Evolutionary conservation across 1,140 invertebrate genomes (phyloP).

Genomic region (Protaetia brevitarsis): DNA sequence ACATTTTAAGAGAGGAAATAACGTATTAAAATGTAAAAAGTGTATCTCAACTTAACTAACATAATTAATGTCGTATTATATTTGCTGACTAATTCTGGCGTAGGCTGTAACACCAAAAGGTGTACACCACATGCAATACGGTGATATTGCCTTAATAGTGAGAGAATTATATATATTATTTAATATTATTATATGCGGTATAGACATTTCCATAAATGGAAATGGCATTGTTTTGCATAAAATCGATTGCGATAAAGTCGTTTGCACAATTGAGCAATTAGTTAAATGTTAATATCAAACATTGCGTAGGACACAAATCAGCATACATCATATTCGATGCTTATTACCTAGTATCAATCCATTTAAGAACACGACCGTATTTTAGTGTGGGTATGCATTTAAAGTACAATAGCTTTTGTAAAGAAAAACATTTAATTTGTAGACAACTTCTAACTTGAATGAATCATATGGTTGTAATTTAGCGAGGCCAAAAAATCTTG

Average conservation of each 20-base stretch:
- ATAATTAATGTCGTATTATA: neutral
- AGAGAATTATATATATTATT: neutral
- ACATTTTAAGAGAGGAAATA: conserved; percentile 17
- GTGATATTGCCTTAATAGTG: neutral
- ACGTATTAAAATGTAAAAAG: neutral
- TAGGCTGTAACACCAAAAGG: neutral
- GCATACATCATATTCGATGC: neutral
- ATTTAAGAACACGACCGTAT: too few species aligned
- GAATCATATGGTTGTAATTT: too few species aligned
- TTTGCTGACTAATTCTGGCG: conserved; percentile 6
- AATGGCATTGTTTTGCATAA: neutral
- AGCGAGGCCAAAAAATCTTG: too few species aligned
- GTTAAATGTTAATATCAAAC: conserved; percentile 7
- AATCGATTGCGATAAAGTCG: neutral
- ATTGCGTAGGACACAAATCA: neutral
- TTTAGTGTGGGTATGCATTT: too few species aligned
- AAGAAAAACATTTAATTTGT: too few species aligned
- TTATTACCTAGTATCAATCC: neutral
- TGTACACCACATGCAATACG: neutral
- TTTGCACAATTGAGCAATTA: neutral
- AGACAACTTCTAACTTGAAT: too few species aligned
- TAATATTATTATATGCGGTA: neutral
- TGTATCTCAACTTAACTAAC: neutral
- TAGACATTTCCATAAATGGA: neutral
- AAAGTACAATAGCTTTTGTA: too few species aligned